phyloP scores from a whole-genome alignment of 1,140 invertebrate genomes.

The Drosophila navojoa region DNA sequence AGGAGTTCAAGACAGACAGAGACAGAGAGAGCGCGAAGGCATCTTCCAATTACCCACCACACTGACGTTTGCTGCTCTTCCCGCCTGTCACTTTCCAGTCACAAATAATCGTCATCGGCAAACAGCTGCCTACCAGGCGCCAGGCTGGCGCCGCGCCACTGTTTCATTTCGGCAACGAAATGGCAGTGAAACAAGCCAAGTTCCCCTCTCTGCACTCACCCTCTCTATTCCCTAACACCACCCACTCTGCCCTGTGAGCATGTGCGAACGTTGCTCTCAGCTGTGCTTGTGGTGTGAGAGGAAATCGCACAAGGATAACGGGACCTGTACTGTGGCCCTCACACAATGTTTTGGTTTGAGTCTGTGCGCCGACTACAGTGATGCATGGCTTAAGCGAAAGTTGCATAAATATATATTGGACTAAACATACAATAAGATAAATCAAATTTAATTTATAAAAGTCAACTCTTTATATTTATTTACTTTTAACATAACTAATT shows the following conservation, averaged over 20 bases:
- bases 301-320: neutral
- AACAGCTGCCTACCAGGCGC: conserved; percentile 81
- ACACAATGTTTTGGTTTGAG: conserved; percentile 47
- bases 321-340: conserved; percentile 18
- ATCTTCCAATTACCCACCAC: neutral
- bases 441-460: no score
- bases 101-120: conserved; percentile 41
- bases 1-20: neutral
- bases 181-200: conserved; percentile 70
- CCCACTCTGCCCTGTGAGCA: neutral
- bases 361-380: conserved; percentile 60
- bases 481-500: no score
- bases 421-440: no score
- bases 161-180: conserved; percentile 54
- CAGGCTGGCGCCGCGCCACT: conserved; percentile 57
- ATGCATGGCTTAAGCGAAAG: neutral
- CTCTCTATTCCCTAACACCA: conserved; percentile 6
- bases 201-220: neutral
- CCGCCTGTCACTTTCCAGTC: conserved; percentile 45
- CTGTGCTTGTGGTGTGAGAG: conserved; percentile 27
- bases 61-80: neutral
- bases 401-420: no score
- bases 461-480: no score
- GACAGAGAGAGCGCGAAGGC: neutral
- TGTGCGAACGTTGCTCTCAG: conserved; percentile 35